These are phyloP conservation scores for Holothuria scabra DNA, from an alignment of 53 echinoderm and acorn worm species.

Conservation along the genomic window DNA sequence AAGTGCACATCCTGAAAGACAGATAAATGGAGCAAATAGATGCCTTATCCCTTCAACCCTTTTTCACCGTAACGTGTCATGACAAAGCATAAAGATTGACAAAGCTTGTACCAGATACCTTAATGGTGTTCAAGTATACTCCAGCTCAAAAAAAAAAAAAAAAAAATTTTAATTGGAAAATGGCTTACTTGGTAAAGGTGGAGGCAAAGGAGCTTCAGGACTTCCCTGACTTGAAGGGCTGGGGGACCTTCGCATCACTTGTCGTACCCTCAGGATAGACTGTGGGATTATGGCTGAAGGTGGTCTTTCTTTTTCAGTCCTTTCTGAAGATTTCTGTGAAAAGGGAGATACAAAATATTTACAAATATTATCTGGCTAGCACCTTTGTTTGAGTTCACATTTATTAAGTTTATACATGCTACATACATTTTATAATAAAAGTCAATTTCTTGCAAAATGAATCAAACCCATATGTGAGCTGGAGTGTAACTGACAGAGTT, in stretches of 20 bases:
- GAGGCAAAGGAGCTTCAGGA: constrained; percentile 2
- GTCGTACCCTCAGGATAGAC: constrained; percentile 74
- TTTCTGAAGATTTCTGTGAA: constrained; percentile 55
- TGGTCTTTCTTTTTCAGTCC: background rate
- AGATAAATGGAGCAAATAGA: no score
- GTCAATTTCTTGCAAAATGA: no score
- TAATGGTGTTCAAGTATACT: background rate
- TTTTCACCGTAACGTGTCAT: background rate
- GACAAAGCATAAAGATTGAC: background rate
- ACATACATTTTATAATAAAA: no score
- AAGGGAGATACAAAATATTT: background rate
- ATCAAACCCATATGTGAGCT: no score
- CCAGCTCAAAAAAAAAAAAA: background rate
- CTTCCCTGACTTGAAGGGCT: constrained; percentile 57
- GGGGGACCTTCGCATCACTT: constrained; percentile 65
- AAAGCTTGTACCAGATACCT: background rate
- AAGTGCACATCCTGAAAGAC: no score
- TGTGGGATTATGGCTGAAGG: constrained; percentile 58
- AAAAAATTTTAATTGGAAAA: no score
- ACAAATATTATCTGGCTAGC: no score
- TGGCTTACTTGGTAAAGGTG: background rate
- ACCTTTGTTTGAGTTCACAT: no score
- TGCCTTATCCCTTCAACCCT: background rate
- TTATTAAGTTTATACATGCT: no score
- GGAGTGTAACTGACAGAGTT: no score